Evolutionary conservation across 2,888 invertebrate species (phyloP).

Genomic region (Agrochola macilenta): DNA sequence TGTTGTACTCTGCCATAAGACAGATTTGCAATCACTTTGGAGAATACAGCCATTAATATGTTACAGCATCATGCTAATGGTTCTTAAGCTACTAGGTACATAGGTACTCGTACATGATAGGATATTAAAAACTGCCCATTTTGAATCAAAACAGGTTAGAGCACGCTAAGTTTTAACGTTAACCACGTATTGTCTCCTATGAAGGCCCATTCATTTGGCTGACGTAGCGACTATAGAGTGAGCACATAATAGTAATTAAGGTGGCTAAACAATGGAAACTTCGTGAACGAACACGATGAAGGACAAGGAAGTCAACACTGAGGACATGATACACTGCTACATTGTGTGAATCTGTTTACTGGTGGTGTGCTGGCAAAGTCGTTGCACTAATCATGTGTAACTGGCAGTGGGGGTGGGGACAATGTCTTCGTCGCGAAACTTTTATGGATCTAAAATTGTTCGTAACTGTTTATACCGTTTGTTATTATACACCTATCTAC

Average conservation of each 20-base stretch:
- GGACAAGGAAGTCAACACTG: conserved; percentile 22
- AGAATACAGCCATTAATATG: neutral
- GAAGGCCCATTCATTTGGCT: neutral
- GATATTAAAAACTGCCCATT: conserved; percentile 3
- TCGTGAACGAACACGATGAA: conserved; percentile 13
- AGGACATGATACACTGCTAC: conserved; percentile 6
- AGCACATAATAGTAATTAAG: conserved; percentile 16
- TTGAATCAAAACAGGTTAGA: neutral
- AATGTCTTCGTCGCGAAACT: neutral
- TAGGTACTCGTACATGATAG: neutral
- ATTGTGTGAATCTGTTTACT: neutral
- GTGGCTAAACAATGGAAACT: conserved; percentile 28
- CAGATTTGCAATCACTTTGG: neutral
- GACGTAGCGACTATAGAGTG: conserved; percentile 16
- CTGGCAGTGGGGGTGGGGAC: neutral
- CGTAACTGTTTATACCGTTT: neutral
- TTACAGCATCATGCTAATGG: conserved; percentile 8
- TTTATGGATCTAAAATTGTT: conserved; percentile 4
- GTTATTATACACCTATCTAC: neutral
- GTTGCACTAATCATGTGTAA: neutral
- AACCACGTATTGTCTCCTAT: neutral
- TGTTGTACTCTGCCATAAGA: neutral
- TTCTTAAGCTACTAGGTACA: neutral
- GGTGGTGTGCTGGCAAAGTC: neutral
- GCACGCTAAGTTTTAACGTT: neutral